phyloP scores from a whole-genome alignment of 2,888 invertebrate genomes.

The Seira musarum region DNA sequence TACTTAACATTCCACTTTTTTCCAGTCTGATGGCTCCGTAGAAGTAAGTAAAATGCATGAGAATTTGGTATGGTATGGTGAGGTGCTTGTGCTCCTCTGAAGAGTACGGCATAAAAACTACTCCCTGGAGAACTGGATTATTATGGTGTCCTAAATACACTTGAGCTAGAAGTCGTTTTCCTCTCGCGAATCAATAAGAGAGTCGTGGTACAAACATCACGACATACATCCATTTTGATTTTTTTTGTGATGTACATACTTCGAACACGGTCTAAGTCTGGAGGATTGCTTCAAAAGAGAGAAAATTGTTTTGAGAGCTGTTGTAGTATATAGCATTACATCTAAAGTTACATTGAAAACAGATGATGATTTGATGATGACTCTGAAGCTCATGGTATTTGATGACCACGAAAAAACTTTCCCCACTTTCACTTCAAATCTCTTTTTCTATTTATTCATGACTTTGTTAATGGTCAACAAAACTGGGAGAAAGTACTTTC shows the following conservation, averaged over 20 bases:
- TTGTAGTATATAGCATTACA: too few species aligned
- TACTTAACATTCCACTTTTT: slow-evolving; percentile 7
- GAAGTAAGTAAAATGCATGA: not conserved
- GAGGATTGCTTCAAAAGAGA: too few species aligned
- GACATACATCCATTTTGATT: not conserved
- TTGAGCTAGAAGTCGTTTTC: not conserved
- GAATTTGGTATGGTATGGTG: not conserved
- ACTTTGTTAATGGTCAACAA: slow-evolving; percentile 20
- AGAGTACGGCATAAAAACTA: not conserved
- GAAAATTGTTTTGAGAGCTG: too few species aligned
- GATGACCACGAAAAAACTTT: not conserved
- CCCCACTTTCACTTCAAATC: not conserved
- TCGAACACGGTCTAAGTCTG: too few species aligned
- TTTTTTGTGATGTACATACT: too few species aligned
- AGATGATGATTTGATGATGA: slow-evolving; percentile 16
- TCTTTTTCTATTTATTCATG: slow-evolving; percentile 16
- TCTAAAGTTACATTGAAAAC: slow-evolving; percentile 11
- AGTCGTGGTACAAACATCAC: slow-evolving; percentile 11
- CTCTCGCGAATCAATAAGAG: slow-evolving; percentile 2
- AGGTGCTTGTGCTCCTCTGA: not conserved
- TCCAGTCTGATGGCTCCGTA: not conserved
- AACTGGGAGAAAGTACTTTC: not conserved
- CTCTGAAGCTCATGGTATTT: slow-evolving; percentile 3
- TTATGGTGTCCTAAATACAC: slow-evolving; percentile 20
- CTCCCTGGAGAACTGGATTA: slow-evolving; percentile 13